Evolutionary conservation across 2,797 vertebrate species (phyloP).

Genomic region (Sebastes hopkinsi): DNA sequence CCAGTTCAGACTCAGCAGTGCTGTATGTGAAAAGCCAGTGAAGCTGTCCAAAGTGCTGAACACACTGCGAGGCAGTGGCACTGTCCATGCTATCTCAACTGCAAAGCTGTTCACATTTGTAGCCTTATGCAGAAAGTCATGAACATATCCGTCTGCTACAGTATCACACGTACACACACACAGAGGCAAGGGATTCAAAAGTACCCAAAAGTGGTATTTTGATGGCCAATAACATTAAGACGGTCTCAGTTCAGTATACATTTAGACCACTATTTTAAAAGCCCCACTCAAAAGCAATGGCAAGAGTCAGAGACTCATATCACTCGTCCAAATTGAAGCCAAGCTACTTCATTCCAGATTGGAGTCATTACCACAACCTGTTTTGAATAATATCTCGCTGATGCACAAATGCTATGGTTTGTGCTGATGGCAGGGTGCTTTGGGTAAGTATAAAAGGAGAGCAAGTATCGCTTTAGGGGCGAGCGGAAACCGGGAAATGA

Average conservation of each 20-base stretch:
- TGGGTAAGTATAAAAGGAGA: conserved; percentile 41
- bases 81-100: conserved; percentile 16
- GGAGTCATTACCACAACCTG: conserved; percentile 49
- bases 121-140: conserved; percentile 16
- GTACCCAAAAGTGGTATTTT: conserved; percentile 6
- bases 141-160: conserved; percentile 8
- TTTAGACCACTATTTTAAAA: conserved; percentile 22
- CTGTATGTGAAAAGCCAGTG: conserved; percentile 6
- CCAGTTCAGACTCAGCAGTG: background rate
- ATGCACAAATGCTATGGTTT: conserved; percentile 41
- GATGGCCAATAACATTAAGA: conserved; percentile 16
- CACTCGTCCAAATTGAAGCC: conserved; percentile 9
- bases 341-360: conserved; percentile 18
- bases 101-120: conserved; percentile 41
- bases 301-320: conserved; percentile 24
- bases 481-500: conserved; percentile 60
- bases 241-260: conserved; percentile 4
- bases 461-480: conserved; percentile 60
- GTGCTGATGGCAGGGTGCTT: conserved; percentile 52
- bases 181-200: background rate
- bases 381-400: conserved; percentile 66
- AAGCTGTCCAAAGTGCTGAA: conserved; percentile 37
- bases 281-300: conserved; percentile 10
- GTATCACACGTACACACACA: background rate
- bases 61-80: background rate